Percentiles rank a stretch among this genome's conserved stretches.
phyloP scores from a whole-genome alignment of 2,113 vertebrate species.

The Atrichornis clamosus region DNA sequence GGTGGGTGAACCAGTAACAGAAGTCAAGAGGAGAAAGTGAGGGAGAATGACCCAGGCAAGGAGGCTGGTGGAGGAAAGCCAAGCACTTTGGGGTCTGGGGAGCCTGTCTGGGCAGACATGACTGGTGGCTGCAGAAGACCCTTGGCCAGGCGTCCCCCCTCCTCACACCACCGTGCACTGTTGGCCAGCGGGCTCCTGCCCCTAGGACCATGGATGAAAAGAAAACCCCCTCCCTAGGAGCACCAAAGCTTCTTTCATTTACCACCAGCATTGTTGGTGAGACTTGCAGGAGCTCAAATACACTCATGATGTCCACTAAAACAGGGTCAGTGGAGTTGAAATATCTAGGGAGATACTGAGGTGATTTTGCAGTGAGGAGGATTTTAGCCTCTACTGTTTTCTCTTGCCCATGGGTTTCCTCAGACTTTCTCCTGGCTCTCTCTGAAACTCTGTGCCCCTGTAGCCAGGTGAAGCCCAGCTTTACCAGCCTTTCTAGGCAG shows the following conservation, averaged over 20 bases:
- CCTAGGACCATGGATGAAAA: neutral
- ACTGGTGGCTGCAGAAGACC: neutral
- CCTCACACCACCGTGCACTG: fast-evolving
- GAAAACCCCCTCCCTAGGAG: neutral
- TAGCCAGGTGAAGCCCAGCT: neutral
- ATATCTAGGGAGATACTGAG: neutral
- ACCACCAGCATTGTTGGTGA: neutral
- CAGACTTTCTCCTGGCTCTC: neutral
- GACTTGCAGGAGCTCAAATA: neutral
- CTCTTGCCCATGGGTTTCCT: neutral
- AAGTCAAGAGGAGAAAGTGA: neutral
- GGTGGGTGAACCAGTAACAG: neutral
- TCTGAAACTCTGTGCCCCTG: neutral
- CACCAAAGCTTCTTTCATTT: neutral
- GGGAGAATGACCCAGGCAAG: neutral
- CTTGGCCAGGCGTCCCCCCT: neutral
- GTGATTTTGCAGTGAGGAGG: neutral
- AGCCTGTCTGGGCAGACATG: neutral
- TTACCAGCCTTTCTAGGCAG: neutral
- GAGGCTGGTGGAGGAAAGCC: neutral
- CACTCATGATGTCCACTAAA: fast-evolving
- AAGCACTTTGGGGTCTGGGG: neutral
- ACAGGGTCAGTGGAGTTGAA: fast-evolving
- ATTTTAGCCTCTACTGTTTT: neutral
- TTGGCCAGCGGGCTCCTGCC: neutral